Base-by-base conservation (phyloP, 37 sponge, comb jelly and placozoan genomes). In the Haliclona indistincta region DNA sequence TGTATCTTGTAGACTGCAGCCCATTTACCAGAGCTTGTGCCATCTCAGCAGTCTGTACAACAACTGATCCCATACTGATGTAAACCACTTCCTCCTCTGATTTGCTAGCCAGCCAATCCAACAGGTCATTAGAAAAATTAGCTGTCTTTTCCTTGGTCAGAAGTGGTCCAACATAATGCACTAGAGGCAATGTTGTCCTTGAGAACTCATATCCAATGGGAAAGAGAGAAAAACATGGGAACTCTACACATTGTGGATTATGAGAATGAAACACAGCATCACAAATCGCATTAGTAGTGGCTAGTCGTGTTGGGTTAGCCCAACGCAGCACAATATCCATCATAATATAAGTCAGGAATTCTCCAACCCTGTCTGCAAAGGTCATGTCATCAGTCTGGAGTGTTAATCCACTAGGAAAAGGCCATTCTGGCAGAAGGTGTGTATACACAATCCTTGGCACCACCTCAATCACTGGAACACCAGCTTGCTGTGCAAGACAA, bases 41-140 rank as follows among this genome's bases (percentile, higher is more conserved):
- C n/a, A 29, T 38, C 19, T 84, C 62, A 10, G 17, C 17, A 20
- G 63, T 63, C 30, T 79, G 10, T 19, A 29, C 0, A 0, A 32
- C 56, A 19, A 54, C 3, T 2, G 79, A 73, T 1, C 89, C 89
- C 89, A 89, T 89, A 44, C 89, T 89, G 38, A 89, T 36, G 54
- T 89, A 89, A 23, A 89, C 65, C 25, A 89, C 89, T 49, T 43
- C 23, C 6, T 63, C 52, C 2, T 52, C 35, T 6, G 51, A n/a
- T 26, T 70, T 64, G 7, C 15, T 23, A 22, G 53, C 60, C 76
- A 89, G 64, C 89, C 89, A 89, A 10, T 67, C 43, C 37, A 20
- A 20, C 30, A 88, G 51, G 5, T 72, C 49, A 25, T 33, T 40
- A 2, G 47, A 15, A 29, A 89, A 60, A 22, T 66, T 64, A 7